A percentile compares a stretch with the other conserved stretches of the same genome.
phyloP scores from a whole-genome alignment of 1,140 invertebrate species.

The Psilanteris sp. region DNA sequence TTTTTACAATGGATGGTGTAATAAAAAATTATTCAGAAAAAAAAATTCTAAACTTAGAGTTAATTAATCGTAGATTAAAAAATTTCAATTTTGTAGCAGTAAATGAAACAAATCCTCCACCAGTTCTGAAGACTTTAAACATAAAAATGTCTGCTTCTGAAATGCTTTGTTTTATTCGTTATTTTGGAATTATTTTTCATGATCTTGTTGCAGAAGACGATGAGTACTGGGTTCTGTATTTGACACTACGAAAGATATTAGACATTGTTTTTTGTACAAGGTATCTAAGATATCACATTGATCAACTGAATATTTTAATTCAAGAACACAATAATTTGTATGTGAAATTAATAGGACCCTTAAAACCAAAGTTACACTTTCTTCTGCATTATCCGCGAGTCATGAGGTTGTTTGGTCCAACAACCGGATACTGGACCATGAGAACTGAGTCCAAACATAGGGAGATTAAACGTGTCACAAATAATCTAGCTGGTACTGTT shows the following conservation, averaged over 20 bases:
- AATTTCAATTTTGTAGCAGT: conserved; percentile 12
- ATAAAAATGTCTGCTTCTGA: conserved; percentile 41
- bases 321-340: conserved; percentile 20
- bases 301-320: not conserved
- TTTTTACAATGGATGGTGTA: conserved; percentile 3
- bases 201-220: conserved; percentile 26
- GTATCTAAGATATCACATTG: not conserved
- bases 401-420: not conserved
- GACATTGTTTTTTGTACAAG: conserved; percentile 1
- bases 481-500: conserved; percentile 3
- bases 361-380: conserved; percentile 23
- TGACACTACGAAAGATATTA: conserved; percentile 12
- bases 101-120: no score
- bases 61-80: conserved; percentile 2
- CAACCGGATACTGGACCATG: conserved; percentile 6
- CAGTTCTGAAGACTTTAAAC: conserved; percentile 7
- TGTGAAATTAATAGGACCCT: conserved; percentile 9
- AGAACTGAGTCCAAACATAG: conserved; percentile 21
- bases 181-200: conserved; percentile 37
- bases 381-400: conserved; percentile 1
- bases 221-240: no score
- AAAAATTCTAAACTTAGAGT: conserved; percentile 10
- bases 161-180: no score
- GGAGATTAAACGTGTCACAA: conserved; percentile 2
- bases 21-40: not conserved